Percentiles rank a stretch among this genome's conserved stretches.
Evolutionary conservation across 1,140 invertebrate species (phyloP).

Genomic region (Papilio glaucus): DNA sequence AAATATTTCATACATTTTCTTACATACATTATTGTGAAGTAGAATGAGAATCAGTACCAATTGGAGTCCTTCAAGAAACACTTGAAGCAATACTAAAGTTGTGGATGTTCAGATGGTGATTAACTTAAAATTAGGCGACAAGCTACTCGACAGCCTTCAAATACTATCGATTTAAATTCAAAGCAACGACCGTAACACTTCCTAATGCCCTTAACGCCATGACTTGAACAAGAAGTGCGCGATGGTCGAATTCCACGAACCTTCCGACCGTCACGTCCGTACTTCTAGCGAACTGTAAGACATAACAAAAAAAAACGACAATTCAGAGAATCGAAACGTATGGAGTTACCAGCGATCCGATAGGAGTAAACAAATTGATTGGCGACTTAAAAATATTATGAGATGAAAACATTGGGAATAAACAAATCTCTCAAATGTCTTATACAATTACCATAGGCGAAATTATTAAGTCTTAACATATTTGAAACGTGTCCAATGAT

Average conservation of each 20-base stretch:
- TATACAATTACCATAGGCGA: too few species aligned
- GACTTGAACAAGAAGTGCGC: slow-evolving; percentile 2
- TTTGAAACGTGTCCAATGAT: too few species aligned
- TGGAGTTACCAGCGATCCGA: background rate
- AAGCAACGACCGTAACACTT: slow-evolving; percentile 6
- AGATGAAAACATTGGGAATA: too few species aligned
- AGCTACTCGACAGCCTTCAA: background rate
- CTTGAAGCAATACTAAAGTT: too few species aligned
- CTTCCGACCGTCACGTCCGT: background rate
- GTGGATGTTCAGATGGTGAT: too few species aligned
- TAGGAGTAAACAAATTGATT: background rate
- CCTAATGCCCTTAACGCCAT: slow-evolving; percentile 26
- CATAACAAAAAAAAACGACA: background rate
- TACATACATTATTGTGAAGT: too few species aligned
- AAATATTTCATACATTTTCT: too few species aligned
- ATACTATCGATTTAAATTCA: slow-evolving; percentile 1
- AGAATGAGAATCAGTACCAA: too few species aligned
- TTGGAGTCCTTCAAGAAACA: too few species aligned
- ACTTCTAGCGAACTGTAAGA: background rate
- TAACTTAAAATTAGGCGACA: background rate
- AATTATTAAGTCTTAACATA: too few species aligned
- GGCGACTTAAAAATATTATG: too few species aligned
- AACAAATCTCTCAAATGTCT: too few species aligned
- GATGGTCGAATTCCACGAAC: slow-evolving; percentile 19
- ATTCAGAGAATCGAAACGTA: slow-evolving; percentile 13